These are phyloP conservation scores for Hypotaenidia okinawae DNA, from an alignment of 2,797 vertebrate genomes.

Conservation along the genomic window DNA sequence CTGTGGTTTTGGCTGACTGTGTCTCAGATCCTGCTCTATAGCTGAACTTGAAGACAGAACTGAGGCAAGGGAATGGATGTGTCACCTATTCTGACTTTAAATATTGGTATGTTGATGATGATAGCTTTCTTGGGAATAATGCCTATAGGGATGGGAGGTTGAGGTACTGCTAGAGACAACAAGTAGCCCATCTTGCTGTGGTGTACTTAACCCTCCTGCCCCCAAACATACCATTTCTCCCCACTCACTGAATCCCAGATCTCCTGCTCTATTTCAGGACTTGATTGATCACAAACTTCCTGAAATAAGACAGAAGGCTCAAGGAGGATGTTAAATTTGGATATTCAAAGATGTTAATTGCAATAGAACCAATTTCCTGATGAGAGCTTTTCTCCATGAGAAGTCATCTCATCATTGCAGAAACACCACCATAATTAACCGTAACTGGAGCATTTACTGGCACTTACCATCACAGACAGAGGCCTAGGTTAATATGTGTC, in stretches of 20 bases:
- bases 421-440: constrained; percentile 42
- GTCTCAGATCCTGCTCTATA: neutral
- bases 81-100: neutral
- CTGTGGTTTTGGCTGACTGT: neutral
- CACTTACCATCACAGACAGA: constrained; percentile 29
- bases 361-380: constrained; percentile 52
- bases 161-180: constrained; percentile 3
- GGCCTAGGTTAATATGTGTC: neutral
- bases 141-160: neutral
- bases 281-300: constrained; percentile 54
- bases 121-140: constrained; percentile 24
- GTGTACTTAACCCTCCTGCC: neutral
- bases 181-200: constrained; percentile 7
- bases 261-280: constrained; percentile 47
- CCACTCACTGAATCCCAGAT: neutral
- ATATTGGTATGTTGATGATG: neutral
- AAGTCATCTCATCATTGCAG: constrained; percentile 59
- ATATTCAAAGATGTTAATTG: constrained; percentile 64
- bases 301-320: constrained; percentile 53
- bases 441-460: constrained; percentile 13
- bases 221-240: neutral
- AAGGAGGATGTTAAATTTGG: constrained; percentile 63
- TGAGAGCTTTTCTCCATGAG: constrained; percentile 51
- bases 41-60: neutral
- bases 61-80: neutral